Evolutionary conservation across 2,888 invertebrate genomes (phyloP).

Genomic region (Falcaria lacertinaria): DNA sequence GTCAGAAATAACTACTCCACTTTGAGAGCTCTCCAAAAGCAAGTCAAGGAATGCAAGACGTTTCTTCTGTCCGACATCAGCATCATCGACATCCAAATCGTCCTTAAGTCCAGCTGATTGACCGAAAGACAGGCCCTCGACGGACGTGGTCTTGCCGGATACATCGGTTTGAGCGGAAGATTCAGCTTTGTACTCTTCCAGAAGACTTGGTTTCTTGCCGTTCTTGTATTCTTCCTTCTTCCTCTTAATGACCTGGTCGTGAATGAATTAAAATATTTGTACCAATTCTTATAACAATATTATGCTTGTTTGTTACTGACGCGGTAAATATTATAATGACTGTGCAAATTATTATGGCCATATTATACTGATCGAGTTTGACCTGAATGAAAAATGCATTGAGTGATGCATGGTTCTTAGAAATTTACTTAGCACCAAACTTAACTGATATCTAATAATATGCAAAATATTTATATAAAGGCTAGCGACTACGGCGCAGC

Average conservation of each 20-base stretch:
- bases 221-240: slow-evolving; percentile 87
- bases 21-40: slow-evolving; percentile 87
- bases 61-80: slow-evolving; percentile 89
- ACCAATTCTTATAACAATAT: background rate
- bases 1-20: slow-evolving; percentile 85
- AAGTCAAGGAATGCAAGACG: slow-evolving; percentile 93
- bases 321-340: too few species aligned
- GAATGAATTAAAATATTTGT: slow-evolving; percentile 5
- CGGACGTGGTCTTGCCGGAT: slow-evolving; percentile 54
- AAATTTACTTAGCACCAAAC: too few species aligned
- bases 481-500: background rate
- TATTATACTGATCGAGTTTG: too few species aligned
- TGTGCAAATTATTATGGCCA: too few species aligned
- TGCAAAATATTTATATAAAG: background rate
- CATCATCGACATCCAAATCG: slow-evolving; percentile 89
- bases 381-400: too few species aligned
- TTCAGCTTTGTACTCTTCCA: slow-evolving; percentile 34
- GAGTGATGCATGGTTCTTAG: too few species aligned
- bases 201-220: slow-evolving; percentile 75
- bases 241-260: slow-evolving; percentile 80
- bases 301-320: too few species aligned
- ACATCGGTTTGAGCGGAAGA: slow-evolving; percentile 31
- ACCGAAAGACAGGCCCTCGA: slow-evolving; percentile 85
- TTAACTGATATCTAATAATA: too few species aligned
- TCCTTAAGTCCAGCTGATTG: slow-evolving; percentile 87